Evolutionary conservation across 2,113 vertebrate genomes (phyloP).

Genomic region (Actenoides hombroni): DNA sequence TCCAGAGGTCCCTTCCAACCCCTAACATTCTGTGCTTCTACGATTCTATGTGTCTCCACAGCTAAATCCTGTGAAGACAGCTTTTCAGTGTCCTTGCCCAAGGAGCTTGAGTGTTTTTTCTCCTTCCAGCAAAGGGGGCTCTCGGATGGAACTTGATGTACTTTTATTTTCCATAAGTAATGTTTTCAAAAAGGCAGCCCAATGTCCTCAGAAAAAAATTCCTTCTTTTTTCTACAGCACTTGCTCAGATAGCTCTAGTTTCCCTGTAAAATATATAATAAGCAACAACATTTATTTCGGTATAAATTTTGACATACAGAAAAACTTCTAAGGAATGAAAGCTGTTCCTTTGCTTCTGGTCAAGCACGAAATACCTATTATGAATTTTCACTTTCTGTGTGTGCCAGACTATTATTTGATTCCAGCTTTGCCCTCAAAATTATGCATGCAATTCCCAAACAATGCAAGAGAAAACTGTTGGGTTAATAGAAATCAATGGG

Average conservation of each 20-base stretch:
- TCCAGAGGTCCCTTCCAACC: no score
- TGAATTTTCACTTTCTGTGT: not conserved
- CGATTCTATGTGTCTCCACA: not conserved
- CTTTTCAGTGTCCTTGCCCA: not conserved
- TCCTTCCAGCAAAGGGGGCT: not conserved
- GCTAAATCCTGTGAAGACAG: not conserved
- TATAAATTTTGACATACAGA: not conserved
- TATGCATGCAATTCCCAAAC: not conserved
- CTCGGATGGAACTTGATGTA: not conserved
- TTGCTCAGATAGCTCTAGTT: not conserved
- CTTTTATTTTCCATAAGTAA: not conserved
- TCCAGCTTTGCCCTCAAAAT: not conserved
- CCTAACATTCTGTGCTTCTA: no score
- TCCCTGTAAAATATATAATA: not conserved
- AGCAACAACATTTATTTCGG: not conserved
- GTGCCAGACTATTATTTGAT: not conserved
- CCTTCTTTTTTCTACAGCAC: fast-evolving
- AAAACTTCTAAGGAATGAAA: not conserved
- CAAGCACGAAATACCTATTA: not conserved
- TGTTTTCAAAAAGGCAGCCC: not conserved
- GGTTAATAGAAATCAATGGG: not conserved
- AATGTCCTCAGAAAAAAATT: not conserved
- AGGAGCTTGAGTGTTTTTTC: not conserved
- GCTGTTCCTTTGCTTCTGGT: not conserved
- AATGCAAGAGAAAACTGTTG: not conserved